Base-by-base conservation (phyloP, 2,888 invertebrate species). In the Tenthredo notha region DNA sequence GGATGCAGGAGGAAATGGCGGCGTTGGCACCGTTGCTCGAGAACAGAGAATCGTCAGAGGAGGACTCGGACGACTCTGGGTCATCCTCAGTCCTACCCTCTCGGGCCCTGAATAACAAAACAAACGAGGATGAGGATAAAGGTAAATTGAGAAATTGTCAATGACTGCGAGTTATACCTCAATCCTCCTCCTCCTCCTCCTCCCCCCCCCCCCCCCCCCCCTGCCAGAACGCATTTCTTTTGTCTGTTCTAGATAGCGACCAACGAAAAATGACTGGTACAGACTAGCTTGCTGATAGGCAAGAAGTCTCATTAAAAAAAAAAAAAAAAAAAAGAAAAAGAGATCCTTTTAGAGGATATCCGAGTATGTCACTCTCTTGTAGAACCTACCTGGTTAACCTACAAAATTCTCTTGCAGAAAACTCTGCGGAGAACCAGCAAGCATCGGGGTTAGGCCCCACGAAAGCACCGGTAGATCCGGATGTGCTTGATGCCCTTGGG, bases 1-100 rank as follows among this genome's bases (percentile, higher is more conserved):
- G n/a, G 18, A 70, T 70, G 70, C 70, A 70, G 70, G 33, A 70
- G 70, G 70, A 70, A 70, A 70, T 70, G 70, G 70, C 70, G 33
- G 70, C 33, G 2, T 15, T 70, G 33, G 33, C 70, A 10, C 70
- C 70, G 9, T 70, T 70, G 70, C 70, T 70, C 15, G 70, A 70
- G 29, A 29, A 70, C 10, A 7, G 3, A 37, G 70, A 70, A 33
- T 70, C 37, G 70, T 33, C 70, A 15, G 70, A 37, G 3, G 18
- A 10, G 0, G 70, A 70, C 10, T 70, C 70, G 5, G 70, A 70
- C 33, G 70, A 70, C 12, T 70, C 37, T 6, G 29, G 5, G 5
- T 70, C 70, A 3, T 33, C 70, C 5, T 70, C 37, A 2, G 70
- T 70, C 4, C 10, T 15, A 29, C 37, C 70, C 18, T 70, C 37